Conservation (phyloP, 2,797 vertebrate genomes). For the Holocentrus rufus region DNA sequence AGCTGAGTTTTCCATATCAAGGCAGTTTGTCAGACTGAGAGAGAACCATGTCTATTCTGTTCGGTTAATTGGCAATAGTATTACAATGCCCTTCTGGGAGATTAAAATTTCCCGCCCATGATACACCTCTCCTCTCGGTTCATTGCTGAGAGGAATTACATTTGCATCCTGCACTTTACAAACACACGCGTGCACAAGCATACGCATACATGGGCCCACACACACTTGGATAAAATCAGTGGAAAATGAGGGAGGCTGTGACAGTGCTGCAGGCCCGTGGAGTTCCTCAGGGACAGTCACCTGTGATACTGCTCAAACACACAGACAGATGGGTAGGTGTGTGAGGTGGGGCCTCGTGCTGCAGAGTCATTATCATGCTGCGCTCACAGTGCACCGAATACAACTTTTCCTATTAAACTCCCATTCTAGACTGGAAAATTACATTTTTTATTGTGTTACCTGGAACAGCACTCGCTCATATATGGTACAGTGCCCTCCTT, state of each 20-base stretch:
- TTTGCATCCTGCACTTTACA: background rate
- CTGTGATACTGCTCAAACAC: conserved; percentile 29
- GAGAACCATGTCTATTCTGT: conserved; percentile 16
- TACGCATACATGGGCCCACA: background rate
- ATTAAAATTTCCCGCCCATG: conserved; percentile 4
- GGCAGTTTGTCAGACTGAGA: conserved; percentile 19
- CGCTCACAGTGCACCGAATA: conserved; percentile 17
- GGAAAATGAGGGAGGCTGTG: conserved; percentile 9
- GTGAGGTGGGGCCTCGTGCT: conserved; percentile 3
- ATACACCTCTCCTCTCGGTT: conserved; percentile 17
- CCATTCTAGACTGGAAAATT: conserved; percentile 3
- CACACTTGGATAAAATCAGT: conserved; percentile 5
- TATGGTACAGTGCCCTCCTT: conserved; percentile 9
- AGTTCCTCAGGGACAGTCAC: conserved; percentile 19
- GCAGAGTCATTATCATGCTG: conserved; percentile 16
- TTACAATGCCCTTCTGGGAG: conserved; percentile 16
- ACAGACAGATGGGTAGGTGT: conserved; percentile 17
- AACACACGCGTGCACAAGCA: conserved; percentile 8
- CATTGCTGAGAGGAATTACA: conserved; percentile 4
- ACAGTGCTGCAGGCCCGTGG: conserved; percentile 9
- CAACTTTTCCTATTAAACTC: conserved; percentile 7
- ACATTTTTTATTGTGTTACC: conserved; percentile 9
- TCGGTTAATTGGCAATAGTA: conserved; percentile 21
- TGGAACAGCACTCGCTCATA: conserved; percentile 19
- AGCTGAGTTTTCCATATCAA: conserved; percentile 25